Percentiles rank a stretch among this genome's conserved stretches.
phyloP scores from a whole-genome alignment of 2,113 vertebrate species.

The Cyprinodon variegatus region DNA sequence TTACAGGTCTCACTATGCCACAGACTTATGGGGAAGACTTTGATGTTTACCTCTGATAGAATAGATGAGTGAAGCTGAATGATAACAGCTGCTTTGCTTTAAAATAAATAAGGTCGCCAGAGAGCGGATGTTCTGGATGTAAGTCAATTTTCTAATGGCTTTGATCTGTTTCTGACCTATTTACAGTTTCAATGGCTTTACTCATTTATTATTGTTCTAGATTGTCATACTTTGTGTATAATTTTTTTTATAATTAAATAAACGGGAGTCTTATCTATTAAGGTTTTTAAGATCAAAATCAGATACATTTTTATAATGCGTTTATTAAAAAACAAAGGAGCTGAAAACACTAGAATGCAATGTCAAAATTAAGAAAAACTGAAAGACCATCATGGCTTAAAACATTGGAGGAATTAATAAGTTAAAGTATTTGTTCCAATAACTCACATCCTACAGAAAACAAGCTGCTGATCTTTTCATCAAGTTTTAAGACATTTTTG shows the following conservation, averaged over 20 bases:
- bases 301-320: neutral
- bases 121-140: neutral
- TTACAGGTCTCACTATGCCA: neutral
- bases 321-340: neutral
- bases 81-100: conserved; percentile 29
- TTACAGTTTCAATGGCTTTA: neutral
- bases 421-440: neutral
- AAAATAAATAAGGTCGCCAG: conserved; percentile 8
- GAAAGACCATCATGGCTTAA: neutral
- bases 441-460: neutral
- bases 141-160: neutral
- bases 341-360: neutral
- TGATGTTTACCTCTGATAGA: neutral
- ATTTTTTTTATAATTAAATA: neutral
- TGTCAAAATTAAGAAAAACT: neutral
- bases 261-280: neutral
- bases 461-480: neutral
- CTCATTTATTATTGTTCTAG: neutral
- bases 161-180: neutral
- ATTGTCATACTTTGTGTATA: neutral
- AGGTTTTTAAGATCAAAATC: neutral
- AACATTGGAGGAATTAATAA: fast-evolving
- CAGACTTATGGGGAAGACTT: neutral
- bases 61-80: neutral
- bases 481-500: neutral